Conservation (phyloP, 2,888 invertebrate genomes). For the Clusia tigrina region DNA sequence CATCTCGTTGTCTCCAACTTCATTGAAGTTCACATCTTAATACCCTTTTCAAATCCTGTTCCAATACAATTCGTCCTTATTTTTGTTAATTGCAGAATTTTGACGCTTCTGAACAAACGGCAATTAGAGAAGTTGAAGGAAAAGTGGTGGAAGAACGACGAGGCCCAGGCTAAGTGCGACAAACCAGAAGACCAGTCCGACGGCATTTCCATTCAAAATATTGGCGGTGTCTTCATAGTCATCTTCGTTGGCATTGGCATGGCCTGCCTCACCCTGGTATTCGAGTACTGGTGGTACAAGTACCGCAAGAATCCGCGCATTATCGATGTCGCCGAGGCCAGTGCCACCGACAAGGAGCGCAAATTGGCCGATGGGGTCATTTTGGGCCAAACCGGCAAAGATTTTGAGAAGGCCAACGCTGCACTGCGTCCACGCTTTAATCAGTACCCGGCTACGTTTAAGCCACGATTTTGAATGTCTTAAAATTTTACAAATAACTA, state of each 20-base stretch:
- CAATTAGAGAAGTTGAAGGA: slow-evolving; percentile 93
- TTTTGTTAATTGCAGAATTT: slow-evolving; percentile 74
- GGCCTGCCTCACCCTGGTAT: slow-evolving; percentile 87
- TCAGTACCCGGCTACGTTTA: slow-evolving; percentile 59
- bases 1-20: too few species aligned
- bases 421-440: slow-evolving; percentile 59
- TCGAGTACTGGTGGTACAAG: slow-evolving; percentile 95
- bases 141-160: slow-evolving; percentile 95
- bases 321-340: slow-evolving; percentile 70
- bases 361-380: slow-evolving; percentile 58
- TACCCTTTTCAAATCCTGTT: background rate
- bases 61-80: background rate
- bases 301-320: slow-evolving; percentile 73
- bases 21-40: background rate
- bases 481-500: too few species aligned
- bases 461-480: slow-evolving; percentile 55
- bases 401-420: slow-evolving; percentile 57
- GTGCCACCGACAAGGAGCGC: slow-evolving; percentile 42
- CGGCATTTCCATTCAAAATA: slow-evolving; percentile 97
- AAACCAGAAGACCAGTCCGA: slow-evolving; percentile 93
- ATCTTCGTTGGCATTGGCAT: slow-evolving; percentile 94
- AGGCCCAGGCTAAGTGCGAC: slow-evolving; percentile 78
- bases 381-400: slow-evolving; percentile 57
- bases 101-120: slow-evolving; percentile 91
- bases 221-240: slow-evolving; percentile 97